Conservation (phyloP, 2,888 invertebrate genomes). For the Zootermopsis nevadensis region DNA sequence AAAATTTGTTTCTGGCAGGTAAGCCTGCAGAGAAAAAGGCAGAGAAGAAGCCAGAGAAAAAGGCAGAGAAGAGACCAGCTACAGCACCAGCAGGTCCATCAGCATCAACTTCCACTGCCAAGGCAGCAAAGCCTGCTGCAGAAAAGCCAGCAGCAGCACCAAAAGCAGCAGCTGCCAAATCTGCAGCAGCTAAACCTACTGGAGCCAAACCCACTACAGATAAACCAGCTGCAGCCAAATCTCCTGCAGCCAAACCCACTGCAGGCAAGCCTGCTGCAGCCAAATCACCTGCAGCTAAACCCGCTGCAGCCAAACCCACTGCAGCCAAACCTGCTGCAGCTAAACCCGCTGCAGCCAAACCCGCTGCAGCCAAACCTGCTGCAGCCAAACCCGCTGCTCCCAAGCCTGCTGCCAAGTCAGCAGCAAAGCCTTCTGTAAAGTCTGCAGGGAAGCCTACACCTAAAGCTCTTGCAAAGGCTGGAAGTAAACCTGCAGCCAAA, state of each 20-base stretch:
- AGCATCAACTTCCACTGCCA: conserved; percentile 58
- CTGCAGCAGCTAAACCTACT: conserved; percentile 62
- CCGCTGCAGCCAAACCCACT: conserved; percentile 59
- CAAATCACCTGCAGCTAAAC: conserved; percentile 63
- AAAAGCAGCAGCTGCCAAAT: conserved; percentile 66
- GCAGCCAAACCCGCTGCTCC: conserved; percentile 63
- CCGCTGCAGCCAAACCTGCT: conserved; percentile 59
- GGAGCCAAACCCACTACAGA: conserved; percentile 59
- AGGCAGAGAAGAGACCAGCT: conserved; percentile 59
- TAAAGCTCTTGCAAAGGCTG: conserved; percentile 57
- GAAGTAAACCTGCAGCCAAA: conserved; percentile 60
- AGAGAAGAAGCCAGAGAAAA: conserved; percentile 52
- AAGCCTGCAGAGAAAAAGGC: conserved; percentile 44
- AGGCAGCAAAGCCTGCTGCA: conserved; percentile 54
- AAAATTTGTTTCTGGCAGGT: conserved; percentile 49
- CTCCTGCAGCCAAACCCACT: conserved; percentile 57
- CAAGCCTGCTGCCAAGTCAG: conserved; percentile 62
- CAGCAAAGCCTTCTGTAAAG: conserved; percentile 60
- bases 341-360: conserved; percentile 62
- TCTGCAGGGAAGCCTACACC: conserved; percentile 64
- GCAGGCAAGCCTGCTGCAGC: conserved; percentile 62
- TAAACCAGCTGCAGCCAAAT: conserved; percentile 64
- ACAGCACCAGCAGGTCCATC: conserved; percentile 61
- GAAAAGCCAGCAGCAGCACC: conserved; percentile 58
- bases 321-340: conserved; percentile 63